A percentile compares a stretch with the other conserved stretches of the same genome.
Conservation (phyloP, 2,888 invertebrate species). For the Pheosia gnoma region DNA sequence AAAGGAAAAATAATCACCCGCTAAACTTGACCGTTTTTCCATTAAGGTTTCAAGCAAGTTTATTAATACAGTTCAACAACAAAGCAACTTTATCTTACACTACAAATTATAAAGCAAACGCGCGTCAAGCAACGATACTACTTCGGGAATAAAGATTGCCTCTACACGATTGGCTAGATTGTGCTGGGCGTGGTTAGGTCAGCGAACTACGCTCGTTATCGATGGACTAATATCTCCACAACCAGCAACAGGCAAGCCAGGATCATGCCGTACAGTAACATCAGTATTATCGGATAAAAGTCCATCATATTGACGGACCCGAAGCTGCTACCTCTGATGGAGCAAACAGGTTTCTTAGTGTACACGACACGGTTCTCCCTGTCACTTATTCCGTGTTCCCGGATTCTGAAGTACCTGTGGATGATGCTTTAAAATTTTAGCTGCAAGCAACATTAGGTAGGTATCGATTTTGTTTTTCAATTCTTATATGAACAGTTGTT, state of each 20-base stretch:
- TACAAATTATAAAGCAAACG: too few relatives aligned
- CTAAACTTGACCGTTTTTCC: too few relatives aligned
- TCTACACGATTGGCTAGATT: too few relatives aligned
- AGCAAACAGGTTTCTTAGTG: constrained; percentile 85
- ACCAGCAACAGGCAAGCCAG: constrained; percentile 54
- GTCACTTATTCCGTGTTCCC: constrained; percentile 84
- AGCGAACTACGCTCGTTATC: constrained; percentile 7
- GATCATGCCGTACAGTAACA: constrained; percentile 68
- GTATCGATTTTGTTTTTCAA: too few relatives aligned
- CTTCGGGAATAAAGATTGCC: too few relatives aligned
- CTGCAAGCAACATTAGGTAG: background rate
- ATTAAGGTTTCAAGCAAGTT: too few relatives aligned
- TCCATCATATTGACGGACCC: constrained; percentile 86
- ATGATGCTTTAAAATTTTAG: background rate
- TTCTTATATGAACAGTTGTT: too few relatives aligned
- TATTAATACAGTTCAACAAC: too few relatives aligned
- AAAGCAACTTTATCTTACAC: too few relatives aligned
- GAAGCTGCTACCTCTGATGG: constrained; percentile 80
- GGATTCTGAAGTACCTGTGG: constrained; percentile 79
- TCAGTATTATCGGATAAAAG: constrained; percentile 79
- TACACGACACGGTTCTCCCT: constrained; percentile 82
- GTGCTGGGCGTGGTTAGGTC: too few relatives aligned
- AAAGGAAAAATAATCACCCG: too few relatives aligned
- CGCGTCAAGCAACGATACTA: too few relatives aligned
- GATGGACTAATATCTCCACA: constrained; percentile 56